Evolutionary conservation across 2,888 invertebrate species (phyloP).

Genomic region (Melinaea menophilus): DNA sequence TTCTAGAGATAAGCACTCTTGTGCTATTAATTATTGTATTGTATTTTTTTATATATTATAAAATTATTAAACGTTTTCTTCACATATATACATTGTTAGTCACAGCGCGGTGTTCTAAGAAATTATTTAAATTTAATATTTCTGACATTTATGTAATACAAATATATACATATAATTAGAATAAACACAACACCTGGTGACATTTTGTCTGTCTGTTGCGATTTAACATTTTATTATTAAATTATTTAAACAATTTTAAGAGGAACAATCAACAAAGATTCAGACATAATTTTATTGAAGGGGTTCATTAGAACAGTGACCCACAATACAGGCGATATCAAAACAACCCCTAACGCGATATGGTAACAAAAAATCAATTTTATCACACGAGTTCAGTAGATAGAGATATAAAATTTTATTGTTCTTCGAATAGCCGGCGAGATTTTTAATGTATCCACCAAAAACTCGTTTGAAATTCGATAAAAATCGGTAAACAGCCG

Average conservation of each 20-base stretch:
- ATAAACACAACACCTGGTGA: slow-evolving; percentile 43
- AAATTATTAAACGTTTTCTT: slow-evolving; percentile 9
- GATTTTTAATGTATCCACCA: slow-evolving; percentile 45
- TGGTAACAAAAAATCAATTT: slow-evolving; percentile 39
- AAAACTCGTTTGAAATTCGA: slow-evolving; percentile 48
- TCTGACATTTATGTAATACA: slow-evolving; percentile 65
- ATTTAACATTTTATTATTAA: slow-evolving; percentile 18
- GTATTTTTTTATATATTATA: too few relatives aligned
- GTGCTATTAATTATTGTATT: too few relatives aligned
- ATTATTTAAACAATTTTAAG: neutral
- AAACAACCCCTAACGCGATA: slow-evolving; percentile 31
- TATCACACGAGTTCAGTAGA: slow-evolving; percentile 46
- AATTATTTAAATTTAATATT: slow-evolving; percentile 57
- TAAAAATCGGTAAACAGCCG: slow-evolving; percentile 50
- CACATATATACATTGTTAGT: slow-evolving; percentile 29
- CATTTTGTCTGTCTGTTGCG: slow-evolving; percentile 43
- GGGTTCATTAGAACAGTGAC: neutral
- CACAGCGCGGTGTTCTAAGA: slow-evolving; percentile 60
- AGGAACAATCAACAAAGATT: too few relatives aligned
- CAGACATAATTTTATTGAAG: too few relatives aligned
- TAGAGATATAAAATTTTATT: slow-evolving; percentile 59
- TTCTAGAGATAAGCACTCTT: too few relatives aligned
- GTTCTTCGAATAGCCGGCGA: slow-evolving; percentile 48
- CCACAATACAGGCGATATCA: neutral
- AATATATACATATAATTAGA: slow-evolving; percentile 61